Evolutionary conservation across 2,797 vertebrate genomes (phyloP), one percentile per base, ranked within the genome.

Genomic region (Sebastes hubbsi): DNA sequence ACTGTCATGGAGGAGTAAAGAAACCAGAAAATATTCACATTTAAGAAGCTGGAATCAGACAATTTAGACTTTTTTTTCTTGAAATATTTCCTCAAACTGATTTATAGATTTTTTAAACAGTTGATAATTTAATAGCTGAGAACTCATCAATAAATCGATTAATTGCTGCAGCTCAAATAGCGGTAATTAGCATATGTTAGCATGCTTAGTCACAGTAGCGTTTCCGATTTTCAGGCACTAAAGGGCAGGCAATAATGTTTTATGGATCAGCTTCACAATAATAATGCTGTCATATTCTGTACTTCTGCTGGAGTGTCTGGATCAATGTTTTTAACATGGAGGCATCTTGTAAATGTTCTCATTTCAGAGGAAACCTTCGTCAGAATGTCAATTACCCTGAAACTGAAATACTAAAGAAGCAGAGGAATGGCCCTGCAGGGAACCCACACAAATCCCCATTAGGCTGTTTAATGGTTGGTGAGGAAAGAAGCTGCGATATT

Each of bases 401-500:
- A 61, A 68, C 52, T 67, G 36, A 78, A 76, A 52, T 8, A 24
- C 20, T 42, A 6, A 5, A 34, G 63, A 75, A 32, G 66, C 32
- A 30, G 20, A 20, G 32, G 16, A 73, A 62, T 4, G 8, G 11
- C 69, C 25, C 82, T 74, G 52, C 72, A 52, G 75, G 85, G 69
- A 74, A 29, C n/a, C 4, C 42, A 52, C 30, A 14, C 65, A 78
- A 74, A 75, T 18, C 54, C 69, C 67, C 70, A 77, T 72, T 59
- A 69, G 20, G 62, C 63, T 75, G 56, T 65, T 78, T 64, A 80
- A 81, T 71, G 81, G 66, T 24, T 46, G 75, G 11, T 64, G 68
- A 58, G 74, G 42, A 81, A 62, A 81, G 46, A 13, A 46, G 42
- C 0, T 56, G 52, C 52, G 38, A 36, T 60, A 58, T 29, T 59